phyloP scores from a whole-genome alignment of 1,140 invertebrate genomes.

The Tetramorium parvispinum region DNA sequence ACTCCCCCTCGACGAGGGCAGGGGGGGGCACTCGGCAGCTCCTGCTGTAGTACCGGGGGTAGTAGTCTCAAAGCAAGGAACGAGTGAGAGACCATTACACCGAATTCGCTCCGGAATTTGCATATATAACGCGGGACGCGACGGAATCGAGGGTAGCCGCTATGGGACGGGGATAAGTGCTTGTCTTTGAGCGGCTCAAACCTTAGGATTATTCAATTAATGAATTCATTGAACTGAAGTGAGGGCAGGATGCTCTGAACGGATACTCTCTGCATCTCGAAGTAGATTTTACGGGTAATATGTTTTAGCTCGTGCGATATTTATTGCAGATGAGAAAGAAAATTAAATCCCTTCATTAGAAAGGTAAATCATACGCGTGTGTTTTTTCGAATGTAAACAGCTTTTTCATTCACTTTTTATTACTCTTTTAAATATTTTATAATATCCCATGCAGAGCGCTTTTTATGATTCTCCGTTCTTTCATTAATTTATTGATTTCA shows the following conservation, averaged over 20 bases:
- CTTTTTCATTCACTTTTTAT: not conserved
- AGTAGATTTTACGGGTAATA: slow-evolving; percentile 5
- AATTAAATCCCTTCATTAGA: not conserved
- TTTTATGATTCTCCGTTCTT: not conserved
- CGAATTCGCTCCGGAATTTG: slow-evolving; percentile 75
- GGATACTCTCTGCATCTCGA: not conserved
- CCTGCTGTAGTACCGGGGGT: not conserved
- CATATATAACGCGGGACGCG: slow-evolving; percentile 71
- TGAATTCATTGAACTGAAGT: slow-evolving; percentile 71
- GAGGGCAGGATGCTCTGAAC: not conserved
- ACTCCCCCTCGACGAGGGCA: not conserved
- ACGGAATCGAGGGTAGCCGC: slow-evolving; percentile 22
- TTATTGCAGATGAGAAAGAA: slow-evolving; percentile 4
- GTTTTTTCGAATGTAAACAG: not conserved
- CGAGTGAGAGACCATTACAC: slow-evolving; percentile 64
- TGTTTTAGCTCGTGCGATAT: not conserved
- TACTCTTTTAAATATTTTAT: not conserved
- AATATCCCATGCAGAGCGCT: not conserved
- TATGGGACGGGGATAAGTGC: slow-evolving; percentile 64
- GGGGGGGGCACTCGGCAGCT: not conserved
- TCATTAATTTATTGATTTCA: not conserved
- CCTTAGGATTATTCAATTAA: slow-evolving; percentile 75
- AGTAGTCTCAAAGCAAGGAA: slow-evolving; percentile 27
- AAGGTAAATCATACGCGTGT: not conserved
- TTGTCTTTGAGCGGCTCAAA: slow-evolving; percentile 73